Evolutionary conservation across 2,888 invertebrate genomes (phyloP).

Genomic region (Dryadula phaetusa): DNA sequence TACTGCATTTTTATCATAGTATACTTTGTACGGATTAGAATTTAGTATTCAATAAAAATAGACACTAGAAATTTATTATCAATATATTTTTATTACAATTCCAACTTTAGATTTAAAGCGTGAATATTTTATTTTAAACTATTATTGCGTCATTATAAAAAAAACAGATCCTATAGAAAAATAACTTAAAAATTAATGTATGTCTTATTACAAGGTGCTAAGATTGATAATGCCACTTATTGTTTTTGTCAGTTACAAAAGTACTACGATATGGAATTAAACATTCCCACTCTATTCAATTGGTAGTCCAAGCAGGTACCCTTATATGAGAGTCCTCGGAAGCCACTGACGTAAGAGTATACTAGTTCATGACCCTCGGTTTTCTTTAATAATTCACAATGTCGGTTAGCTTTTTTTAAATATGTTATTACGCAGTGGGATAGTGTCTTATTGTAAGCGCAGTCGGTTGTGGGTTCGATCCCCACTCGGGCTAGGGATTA

Average conservation of each 20-base stretch:
- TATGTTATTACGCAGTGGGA: too few species aligned
- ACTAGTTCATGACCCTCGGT: conserved; percentile 41
- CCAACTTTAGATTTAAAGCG: conserved; percentile 29
- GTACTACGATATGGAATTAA: conserved; percentile 30
- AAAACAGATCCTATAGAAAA: not conserved
- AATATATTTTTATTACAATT: conserved; percentile 26
- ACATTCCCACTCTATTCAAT: conserved; percentile 35
- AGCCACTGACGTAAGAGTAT: conserved; percentile 45
- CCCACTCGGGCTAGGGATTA: too few species aligned
- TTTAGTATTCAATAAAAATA: conserved; percentile 3
- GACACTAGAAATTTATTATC: conserved; percentile 5
- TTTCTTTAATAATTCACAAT: conserved; percentile 11
- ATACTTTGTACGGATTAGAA: too few species aligned
- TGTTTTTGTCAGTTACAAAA: conserved; percentile 17
- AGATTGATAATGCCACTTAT: conserved; percentile 14
- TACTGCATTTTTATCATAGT: too few species aligned
- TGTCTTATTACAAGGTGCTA: conserved; percentile 1
- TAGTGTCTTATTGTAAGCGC: too few species aligned
- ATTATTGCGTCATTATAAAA: conserved; percentile 35
- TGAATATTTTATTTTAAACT: conserved; percentile 28
- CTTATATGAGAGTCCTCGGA: conserved; percentile 46
- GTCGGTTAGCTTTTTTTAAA: not conserved
- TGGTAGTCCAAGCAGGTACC: conserved; percentile 42
- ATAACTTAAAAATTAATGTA: not conserved
- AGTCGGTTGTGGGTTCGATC: too few species aligned